Conservation (phyloP, 2,888 invertebrate species). For the Stenolophus ochropezus region DNA sequence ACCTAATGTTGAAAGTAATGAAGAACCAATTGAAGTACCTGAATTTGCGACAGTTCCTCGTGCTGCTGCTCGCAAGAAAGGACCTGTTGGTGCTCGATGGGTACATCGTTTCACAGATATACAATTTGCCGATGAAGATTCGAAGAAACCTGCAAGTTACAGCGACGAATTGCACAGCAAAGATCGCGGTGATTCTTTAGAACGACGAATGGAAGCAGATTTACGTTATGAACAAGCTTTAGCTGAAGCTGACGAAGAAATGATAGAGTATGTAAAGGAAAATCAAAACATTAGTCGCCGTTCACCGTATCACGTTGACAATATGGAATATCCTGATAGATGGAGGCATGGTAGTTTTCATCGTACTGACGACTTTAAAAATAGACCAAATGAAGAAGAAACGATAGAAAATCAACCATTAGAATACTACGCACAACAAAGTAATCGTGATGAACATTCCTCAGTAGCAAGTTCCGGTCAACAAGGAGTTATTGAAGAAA, state of each 20-base stretch:
- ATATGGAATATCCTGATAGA: constrained; percentile 69
- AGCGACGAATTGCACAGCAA: constrained; percentile 56
- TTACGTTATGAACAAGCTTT: constrained; percentile 63
- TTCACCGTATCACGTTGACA: constrained; percentile 64
- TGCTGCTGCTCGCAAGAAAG: constrained; percentile 75
- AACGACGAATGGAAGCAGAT: constrained; percentile 72
- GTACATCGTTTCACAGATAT: constrained; percentile 68
- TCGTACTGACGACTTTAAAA: constrained; percentile 63
- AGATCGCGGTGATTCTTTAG: constrained; percentile 71
- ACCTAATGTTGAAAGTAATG: constrained; percentile 74
- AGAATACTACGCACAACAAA: constrained; percentile 62
- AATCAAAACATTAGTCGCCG: constrained; percentile 74
- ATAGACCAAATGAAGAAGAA: constrained; percentile 64
- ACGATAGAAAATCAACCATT: constrained; percentile 69
- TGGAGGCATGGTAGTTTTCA: constrained; percentile 72
- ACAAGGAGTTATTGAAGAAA: constrained; percentile 85
- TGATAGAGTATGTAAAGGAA: constrained; percentile 76
- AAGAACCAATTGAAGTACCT: constrained; percentile 78
- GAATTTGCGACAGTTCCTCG: constrained; percentile 81
- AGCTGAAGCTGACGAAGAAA: constrained; percentile 75
- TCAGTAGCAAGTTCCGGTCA: constrained; percentile 56
- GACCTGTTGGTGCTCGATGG: constrained; percentile 74
- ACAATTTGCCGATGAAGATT: constrained; percentile 68
- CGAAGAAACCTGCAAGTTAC: constrained; percentile 63
- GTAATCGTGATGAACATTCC: constrained; percentile 48